phyloP scores from a whole-genome alignment of 2,113 vertebrate genomes.

The Syngnathus floridae region DNA sequence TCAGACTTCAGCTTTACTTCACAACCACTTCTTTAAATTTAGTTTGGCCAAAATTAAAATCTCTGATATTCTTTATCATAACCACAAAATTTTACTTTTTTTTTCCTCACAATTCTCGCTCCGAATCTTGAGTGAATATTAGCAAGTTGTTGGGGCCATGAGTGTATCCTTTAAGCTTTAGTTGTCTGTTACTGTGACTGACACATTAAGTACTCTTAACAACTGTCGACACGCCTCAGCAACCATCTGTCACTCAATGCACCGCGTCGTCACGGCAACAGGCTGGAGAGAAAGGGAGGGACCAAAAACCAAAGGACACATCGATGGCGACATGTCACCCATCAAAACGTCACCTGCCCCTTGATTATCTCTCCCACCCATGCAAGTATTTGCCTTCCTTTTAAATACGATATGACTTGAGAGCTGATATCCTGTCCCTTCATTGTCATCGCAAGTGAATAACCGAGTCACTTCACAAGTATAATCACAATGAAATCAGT shows the following conservation, averaged over 20 bases:
- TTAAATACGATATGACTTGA: background rate
- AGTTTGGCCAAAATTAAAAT: background rate
- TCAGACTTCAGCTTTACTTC: background rate
- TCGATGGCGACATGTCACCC: constrained; percentile 51
- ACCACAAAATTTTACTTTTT: background rate
- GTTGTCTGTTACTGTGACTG: constrained; percentile 38
- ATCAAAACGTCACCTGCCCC: constrained; percentile 37
- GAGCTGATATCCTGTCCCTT: constrained; percentile 3
- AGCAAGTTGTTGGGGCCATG: constrained; percentile 7
- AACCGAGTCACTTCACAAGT: constrained; percentile 13
- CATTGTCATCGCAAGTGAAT: constrained; percentile 6
- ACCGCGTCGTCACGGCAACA: constrained; percentile 50
- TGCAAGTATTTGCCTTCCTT: constrained; percentile 5
- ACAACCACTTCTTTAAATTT: background rate
- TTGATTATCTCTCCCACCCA: background rate
- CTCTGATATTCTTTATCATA: background rate
- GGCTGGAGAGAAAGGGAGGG: constrained; percentile 16
- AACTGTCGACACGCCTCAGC: constrained; percentile 48
- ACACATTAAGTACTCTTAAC: constrained; percentile 52
- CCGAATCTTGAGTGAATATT: background rate
- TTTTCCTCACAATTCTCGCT: background rate
- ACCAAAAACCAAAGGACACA: constrained; percentile 38
- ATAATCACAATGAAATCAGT: constrained; percentile 1
- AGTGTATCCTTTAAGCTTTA: constrained; percentile 44
- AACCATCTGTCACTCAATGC: constrained; percentile 53